Base-by-base conservation (phyloP, 2,113 vertebrate genomes). In the Edolisoma coerulescens region DNA sequence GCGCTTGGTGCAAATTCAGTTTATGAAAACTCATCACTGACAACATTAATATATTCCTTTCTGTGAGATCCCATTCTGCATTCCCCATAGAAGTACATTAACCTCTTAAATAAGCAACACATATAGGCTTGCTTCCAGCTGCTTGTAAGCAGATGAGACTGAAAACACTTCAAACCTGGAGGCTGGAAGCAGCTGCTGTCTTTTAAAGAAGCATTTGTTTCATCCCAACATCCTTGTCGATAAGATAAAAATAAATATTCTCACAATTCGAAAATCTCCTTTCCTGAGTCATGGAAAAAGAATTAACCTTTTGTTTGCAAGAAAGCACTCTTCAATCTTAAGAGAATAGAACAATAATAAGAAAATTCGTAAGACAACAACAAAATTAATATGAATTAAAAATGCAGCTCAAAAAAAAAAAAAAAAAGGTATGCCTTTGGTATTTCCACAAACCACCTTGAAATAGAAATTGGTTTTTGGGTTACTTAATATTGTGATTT, bases 31-130 rank as follows among this genome's bases (percentile, higher is more conserved):
- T 96, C 96, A 87, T 94, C 92, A 86, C 95, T 96, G 91, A 95
- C 94, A 97, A 95, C 90, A 90, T 97, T 89, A 96, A 97, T 97
- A 78, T 87, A 94, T 97, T 97, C 84, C 93, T 96, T 97, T 96
- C 95, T 96, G 57, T 82, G 81, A 97, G 84, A 95, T 82, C 71
- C 90, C 96, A 90, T 64, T 96, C 90, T 96, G 74, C 90, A 94
- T 96, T 96, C 94, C 96, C 93, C 87, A 93, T 11, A 91, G 89
- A 95, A 96, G 84, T 53, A 47, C 89, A 95, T 74, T 95, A 95
- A 71, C 65, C 84, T 87, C 91, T 67, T 84, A 96, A 93, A 96
- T 89, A 89, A 95, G 93, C 87, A 96, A 68, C 33, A 42, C 64
- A 84, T 68, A 89, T 69, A 95, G 83, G 80, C 69, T 78, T 94